Percentiles rank a stretch among this genome's conserved stretches.
Conservation (phyloP, 2,797 vertebrate species). For the Bufotes viridis region DNA sequence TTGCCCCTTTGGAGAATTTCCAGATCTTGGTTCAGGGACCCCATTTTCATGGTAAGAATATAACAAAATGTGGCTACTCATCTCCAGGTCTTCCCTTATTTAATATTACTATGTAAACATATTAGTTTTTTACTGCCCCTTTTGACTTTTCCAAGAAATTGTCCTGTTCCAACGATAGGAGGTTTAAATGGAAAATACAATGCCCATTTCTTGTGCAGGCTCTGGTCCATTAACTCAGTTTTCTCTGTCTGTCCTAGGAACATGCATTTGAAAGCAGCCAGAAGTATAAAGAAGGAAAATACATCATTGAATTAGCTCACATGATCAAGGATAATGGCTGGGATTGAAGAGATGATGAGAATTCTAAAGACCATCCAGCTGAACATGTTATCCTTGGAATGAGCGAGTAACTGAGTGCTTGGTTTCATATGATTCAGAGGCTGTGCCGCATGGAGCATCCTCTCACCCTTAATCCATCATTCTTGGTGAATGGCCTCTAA, state of each 20-base stretch:
- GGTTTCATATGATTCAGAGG: conserved; percentile 79
- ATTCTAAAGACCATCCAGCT: conserved; percentile 72
- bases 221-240: not conserved
- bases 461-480: conserved; percentile 75
- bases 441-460: conserved; percentile 75
- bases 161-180: not conserved
- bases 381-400: conserved; percentile 74
- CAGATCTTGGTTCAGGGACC: too few relatives aligned
- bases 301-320: conserved; percentile 99
- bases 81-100: too few relatives aligned
- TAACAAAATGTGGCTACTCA: too few relatives aligned
- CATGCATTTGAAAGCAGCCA: conserved; percentile 99
- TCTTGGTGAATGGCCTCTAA: conserved; percentile 78
- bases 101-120: too few relatives aligned
- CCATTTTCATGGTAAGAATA: too few relatives aligned
- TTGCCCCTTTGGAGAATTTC: too few relatives aligned
- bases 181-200: not conserved
- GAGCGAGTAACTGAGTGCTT: conserved; percentile 80
- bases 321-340: conserved; percentile 99
- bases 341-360: conserved; percentile 83
- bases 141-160: not conserved
- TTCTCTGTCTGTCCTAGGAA: conserved; percentile 77
- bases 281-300: conserved; percentile 99
- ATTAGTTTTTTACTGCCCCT: not conserved
- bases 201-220: not conserved